Conservation (phyloP, 1,140 invertebrate genomes). For the Reticulitermes speratus region DNA sequence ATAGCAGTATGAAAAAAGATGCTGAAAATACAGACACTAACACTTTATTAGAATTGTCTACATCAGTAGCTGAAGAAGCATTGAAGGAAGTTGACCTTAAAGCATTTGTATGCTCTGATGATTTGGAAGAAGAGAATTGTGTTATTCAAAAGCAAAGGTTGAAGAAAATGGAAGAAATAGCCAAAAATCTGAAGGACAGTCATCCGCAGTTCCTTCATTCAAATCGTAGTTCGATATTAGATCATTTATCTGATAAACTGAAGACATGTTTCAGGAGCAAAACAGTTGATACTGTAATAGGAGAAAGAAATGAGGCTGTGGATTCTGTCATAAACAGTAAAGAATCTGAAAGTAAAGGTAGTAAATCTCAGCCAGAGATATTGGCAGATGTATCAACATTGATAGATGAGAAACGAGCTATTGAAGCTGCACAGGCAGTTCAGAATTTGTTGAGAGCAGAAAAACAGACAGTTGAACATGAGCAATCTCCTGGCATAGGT, state of each 20-base stretch:
- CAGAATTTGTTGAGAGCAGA: background rate
- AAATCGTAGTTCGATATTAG: background rate
- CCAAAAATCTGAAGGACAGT: slow-evolving; percentile 9
- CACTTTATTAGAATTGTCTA: no score
- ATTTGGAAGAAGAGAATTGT: slow-evolving; percentile 13
- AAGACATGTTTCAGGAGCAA: background rate
- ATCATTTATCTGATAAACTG: slow-evolving; percentile 1
- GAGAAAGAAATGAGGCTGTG: background rate
- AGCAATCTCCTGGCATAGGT: no score
- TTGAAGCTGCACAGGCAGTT: slow-evolving; percentile 20
- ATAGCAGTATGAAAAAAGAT: no score
- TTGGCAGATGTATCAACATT: background rate
- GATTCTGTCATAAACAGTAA: background rate
- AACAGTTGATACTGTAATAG: background rate
- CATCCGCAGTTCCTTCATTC: background rate
- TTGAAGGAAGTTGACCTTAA: background rate
- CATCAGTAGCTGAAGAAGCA: background rate
- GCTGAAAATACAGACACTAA: no score
- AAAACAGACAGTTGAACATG: background rate
- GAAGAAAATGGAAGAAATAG: slow-evolving; percentile 23
- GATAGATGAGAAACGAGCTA: slow-evolving; percentile 16
- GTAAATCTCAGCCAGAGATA: background rate
- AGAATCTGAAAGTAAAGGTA: background rate
- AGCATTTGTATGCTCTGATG: background rate
- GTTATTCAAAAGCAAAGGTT: slow-evolving; percentile 21